Conservation (phyloP, 2,888 invertebrate genomes). For the Aquatica leii region DNA sequence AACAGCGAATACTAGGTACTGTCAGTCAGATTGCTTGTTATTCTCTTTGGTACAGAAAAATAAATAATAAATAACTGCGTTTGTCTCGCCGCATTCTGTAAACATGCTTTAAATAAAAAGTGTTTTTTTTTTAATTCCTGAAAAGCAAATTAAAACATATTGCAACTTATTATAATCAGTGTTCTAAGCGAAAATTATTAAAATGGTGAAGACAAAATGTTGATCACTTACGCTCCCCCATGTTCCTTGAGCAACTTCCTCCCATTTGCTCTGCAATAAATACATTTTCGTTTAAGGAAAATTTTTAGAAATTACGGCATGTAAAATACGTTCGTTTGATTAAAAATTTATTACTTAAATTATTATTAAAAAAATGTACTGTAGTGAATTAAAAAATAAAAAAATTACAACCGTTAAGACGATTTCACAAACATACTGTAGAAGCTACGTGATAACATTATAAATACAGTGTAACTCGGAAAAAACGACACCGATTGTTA, state of each 20-base stretch:
- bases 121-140: too few relatives aligned
- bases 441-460: too few relatives aligned
- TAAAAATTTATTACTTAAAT: too few relatives aligned
- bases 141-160: constrained; percentile 19
- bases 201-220: constrained; percentile 16
- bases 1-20: constrained; percentile 82
- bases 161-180: constrained; percentile 20
- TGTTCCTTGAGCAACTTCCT: constrained; percentile 53
- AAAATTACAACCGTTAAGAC: too few relatives aligned
- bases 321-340: too few relatives aligned
- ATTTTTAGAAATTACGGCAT: background rate
- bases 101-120: constrained; percentile 28
- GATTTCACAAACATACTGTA: too few relatives aligned
- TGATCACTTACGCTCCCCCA: constrained; percentile 56
- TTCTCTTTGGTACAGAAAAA: constrained; percentile 40
- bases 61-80: constrained; percentile 21
- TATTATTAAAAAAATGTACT: too few relatives aligned
- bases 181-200: constrained; percentile 26
- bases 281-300: constrained; percentile 16
- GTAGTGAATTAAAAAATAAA: too few relatives aligned
- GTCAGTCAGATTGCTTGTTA: constrained; percentile 63
- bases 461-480: too few relatives aligned
- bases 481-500: too few relatives aligned
- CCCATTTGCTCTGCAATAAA: constrained; percentile 56
- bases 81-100: constrained; percentile 22